Evolutionary conservation across 2,797 vertebrate species (phyloP), one percentile per base, ranked within the genome.

Genomic region (Salmo trutta): DNA sequence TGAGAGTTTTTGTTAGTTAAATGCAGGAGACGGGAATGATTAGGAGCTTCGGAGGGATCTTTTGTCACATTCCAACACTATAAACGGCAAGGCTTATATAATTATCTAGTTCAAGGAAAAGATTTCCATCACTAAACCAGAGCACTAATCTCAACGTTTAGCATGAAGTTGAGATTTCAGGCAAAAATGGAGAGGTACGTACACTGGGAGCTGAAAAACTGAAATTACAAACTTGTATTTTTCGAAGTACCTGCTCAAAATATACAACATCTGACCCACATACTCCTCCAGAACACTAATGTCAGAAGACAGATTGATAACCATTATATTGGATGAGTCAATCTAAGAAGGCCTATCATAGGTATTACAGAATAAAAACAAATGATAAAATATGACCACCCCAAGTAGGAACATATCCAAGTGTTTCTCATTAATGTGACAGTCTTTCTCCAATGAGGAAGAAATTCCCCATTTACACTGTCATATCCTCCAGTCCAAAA

Each of bases 401-500:
- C 8, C n/a, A 53, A 78, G 56, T 19, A 69, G n/a, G 15, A 36
- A 10, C 14, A 33, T 54, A 24, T 73, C 27, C 74, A 64, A n/a
- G 31, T 15, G 2, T 54, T 33, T 74, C 68, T 24, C 15, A 71
- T 73, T 27, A 36, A 41, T 12, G 54, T n/a, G 24, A 68, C 52
- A 19, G 21, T 68, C 41, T 14, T 59, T 47, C 41, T 51, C 69
- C 51, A 67, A 64, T 52, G 29, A 59, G 14, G 52, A 56, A 14
- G 52, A 69, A 62, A 76, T 24, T 76, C 47, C 75, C 68, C 75
- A 77, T 27, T 74, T 47, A 75, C 65, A 54, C 78, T 64, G 59
- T 33, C 66, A 17, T 17, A 79, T 33, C 78, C 77, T 83, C 86
- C 41, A 77, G 41, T 47, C 41, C 41, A 47, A 47, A 47, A 2